Conservation (phyloP, 2,113 vertebrate species). For the Martes martes region DNA sequence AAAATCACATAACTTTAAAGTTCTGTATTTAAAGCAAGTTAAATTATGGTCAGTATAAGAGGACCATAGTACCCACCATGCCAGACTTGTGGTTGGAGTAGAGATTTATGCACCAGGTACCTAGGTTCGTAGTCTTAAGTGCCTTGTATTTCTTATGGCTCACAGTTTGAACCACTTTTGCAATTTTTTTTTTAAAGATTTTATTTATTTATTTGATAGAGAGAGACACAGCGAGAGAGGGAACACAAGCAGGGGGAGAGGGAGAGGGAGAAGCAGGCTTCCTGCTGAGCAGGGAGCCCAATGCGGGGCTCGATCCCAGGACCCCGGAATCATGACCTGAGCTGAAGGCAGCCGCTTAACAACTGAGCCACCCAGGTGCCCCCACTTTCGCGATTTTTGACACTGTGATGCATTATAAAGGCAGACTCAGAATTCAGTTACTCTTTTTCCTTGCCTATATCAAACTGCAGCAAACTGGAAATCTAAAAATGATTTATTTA, state of each 20-base stretch:
- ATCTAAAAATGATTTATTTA: conserved; percentile 23
- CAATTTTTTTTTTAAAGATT: neutral
- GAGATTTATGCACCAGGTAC: neutral
- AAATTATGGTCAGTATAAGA: neutral
- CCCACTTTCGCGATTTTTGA: neutral
- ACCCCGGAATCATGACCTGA: too few relatives aligned
- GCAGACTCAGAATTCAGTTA: neutral
- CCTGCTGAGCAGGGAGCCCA: too few relatives aligned
- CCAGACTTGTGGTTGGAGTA: neutral
- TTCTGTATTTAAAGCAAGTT: neutral
- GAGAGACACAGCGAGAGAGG: too few relatives aligned
- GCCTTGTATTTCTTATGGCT: neutral
- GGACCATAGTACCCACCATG: neutral
- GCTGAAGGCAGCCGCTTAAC: too few relatives aligned
- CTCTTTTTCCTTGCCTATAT: neutral
- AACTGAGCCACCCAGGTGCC: too few relatives aligned
- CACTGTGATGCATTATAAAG: neutral
- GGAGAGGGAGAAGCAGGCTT: too few relatives aligned
- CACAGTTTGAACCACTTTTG: neutral
- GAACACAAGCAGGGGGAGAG: too few relatives aligned
- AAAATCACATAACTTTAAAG: neutral
- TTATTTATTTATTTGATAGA: too few relatives aligned
- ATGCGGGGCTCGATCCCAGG: too few relatives aligned
- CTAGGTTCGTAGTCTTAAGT: neutral
- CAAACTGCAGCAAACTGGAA: neutral